A percentile compares a stretch with the other conserved stretches of the same genome.
phyloP scores from a whole-genome alignment of 2,113 vertebrate genomes.

The Sturnus vulgaris region DNA sequence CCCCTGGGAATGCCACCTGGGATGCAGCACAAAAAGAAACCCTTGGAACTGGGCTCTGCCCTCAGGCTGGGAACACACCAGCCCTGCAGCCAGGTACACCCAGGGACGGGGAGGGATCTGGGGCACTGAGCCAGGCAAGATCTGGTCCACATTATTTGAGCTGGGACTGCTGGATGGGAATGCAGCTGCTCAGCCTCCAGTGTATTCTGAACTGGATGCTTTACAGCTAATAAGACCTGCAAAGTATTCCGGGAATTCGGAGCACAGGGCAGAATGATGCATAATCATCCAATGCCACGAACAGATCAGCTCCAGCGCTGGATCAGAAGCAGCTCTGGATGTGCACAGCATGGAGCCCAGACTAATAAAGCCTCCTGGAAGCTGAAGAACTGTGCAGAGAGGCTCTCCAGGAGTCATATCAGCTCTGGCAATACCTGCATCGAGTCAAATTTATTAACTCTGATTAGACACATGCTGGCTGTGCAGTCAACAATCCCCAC shows the following conservation, averaged over 20 bases:
- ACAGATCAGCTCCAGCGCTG: conserved; percentile 4
- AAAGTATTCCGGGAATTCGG: background rate
- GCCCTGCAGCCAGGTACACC: background rate
- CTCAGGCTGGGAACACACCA: accelerated
- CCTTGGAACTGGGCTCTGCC: background rate
- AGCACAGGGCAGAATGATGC: background rate
- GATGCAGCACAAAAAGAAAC: background rate
- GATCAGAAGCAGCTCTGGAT: background rate
- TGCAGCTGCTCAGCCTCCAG: background rate
- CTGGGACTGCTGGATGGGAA: background rate
- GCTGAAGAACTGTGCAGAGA: conserved; percentile 9
- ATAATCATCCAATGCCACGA: background rate
- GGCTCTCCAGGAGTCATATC: background rate
- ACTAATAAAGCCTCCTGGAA: conserved; percentile 42
- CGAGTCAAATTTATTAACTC: conserved; percentile 10
- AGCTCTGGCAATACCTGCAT: background rate
- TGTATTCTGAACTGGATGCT: background rate
- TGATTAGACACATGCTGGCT: background rate
- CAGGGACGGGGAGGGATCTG: background rate
- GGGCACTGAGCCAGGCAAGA: background rate
- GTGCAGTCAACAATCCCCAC: background rate
- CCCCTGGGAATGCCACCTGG: background rate
- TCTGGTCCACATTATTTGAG: background rate
- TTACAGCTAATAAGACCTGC: conserved; percentile 1
- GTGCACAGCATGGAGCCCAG: conserved; percentile 13